Evolutionary conservation across 1,140 invertebrate species (phyloP), one percentile per base, ranked within the genome.

Genomic region (Hylaeus volcanicus): DNA sequence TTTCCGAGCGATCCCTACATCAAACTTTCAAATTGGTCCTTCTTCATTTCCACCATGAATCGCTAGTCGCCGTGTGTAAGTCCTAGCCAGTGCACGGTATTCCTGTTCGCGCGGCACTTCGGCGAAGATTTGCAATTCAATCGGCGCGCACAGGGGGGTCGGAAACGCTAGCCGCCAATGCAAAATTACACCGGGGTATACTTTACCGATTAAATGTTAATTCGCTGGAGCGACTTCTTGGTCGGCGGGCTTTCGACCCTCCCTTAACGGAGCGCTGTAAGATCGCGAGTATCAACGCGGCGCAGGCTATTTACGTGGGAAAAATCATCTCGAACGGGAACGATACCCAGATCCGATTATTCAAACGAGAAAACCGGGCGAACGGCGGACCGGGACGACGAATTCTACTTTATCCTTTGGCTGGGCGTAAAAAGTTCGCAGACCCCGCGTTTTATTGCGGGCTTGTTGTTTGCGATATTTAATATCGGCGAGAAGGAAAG

Each of bases 141-240:
- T 79, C 60, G 65, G 55, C 26, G 41, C 51, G 51, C 51, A 37
- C 71, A 26, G 58, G 58, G 58, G 58, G 37, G 51, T 43, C 68
- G 55, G 51, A 37, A 68, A 64, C 58, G 63, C 51, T 61, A 37
- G 43, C 26, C 51, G 58, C 61, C 72, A 37, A 82, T 85, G 72
- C 65, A 66, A 82, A 70, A 82, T 82, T 82, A 78, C 68, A 45
- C 41, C 39, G 26, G 26, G 48, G 48, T 71, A 65, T 71, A 82
- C 75, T 77, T 76, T 55, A 26, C 75, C 75, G 71, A 85, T 82
- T 85, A 85, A 86, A 79, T 79, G 61, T 85, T 82, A 73, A 65
- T 76, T 60, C 63, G 45, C 45, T 15, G 3, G 12, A 15, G 51
- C 55, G 60, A 74, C 58, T 69, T 74, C 45, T 37, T 3, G 45